Evolutionary conservation across 2,888 invertebrate species (phyloP), one percentile per base, ranked within the genome.

Genomic region (Eupsilia transversa): DNA sequence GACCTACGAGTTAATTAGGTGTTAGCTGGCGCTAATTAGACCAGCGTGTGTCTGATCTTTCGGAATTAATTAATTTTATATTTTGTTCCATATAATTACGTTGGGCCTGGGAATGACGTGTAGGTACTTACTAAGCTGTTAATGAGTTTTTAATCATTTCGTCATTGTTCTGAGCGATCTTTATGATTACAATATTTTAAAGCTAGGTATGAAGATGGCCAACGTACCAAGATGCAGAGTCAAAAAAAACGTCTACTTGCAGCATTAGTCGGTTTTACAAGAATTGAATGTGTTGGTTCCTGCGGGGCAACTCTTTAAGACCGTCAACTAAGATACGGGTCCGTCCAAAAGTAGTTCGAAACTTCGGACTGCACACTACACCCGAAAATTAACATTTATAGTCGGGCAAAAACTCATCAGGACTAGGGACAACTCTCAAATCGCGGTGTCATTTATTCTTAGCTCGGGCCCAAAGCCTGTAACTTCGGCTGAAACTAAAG

Each of bases 1-100:
- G 75, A 81, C 59, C 61, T 71, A 72, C 27, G 49, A 57, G 33
- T 74, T 84, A 85, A 86, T 86, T 84, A 84, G 41, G 38, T 74
- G 78, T 76, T 76, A 65, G 60, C 64, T 75, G 72, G 46, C 59
- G 38, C 74, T 85, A 76, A 81, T 72, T 76, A 84, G n/a, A 74
- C 60, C 41, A 52, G 59, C 27, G 65, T 61, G 68, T 63, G 84
- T 80, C 72, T 73, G 72, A 76, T 80, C 57, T 68, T 73, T 80
- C 56, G 14, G 57, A 72, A 80, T 71, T 57, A 60, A 78, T 70
- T 64, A 63, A 46, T 71, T 83, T 73, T n/a, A 70, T 46, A 71
- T 52, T 68, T 68, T 46, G 43, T 75, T 35, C 12, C 56, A n/a
- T 59, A 61, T 59, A 61, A 72, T 80, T 67, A 72, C 43, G 49